Evolutionary conservation across 2,888 invertebrate species (phyloP), one percentile per base, ranked within the genome.

Genomic region (Poecilus cupreus): DNA sequence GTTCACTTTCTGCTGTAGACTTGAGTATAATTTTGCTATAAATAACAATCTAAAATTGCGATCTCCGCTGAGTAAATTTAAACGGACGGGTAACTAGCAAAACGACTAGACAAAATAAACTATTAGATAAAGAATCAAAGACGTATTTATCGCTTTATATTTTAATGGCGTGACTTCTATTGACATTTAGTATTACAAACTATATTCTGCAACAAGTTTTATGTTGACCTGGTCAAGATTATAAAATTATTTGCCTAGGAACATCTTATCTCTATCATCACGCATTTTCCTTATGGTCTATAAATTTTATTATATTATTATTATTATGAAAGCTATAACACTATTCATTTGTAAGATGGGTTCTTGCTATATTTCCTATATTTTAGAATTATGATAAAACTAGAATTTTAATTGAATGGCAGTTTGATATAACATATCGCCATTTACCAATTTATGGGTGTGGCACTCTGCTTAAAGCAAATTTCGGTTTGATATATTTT

Each of bases 11-110:
- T 18, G 8, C 51, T 5, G 51, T 13, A 18, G 18, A 16, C 51
- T 51, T 51, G 10, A 51, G 51, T 51, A 51, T 51, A 51, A 51
- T 51, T 51, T 51, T 1, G 51, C 51, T 51, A 51, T 51, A 51
- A 51, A 51, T 51, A 51, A 51, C 51, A 51, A 51, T 51, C 51
- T 51, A 51, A 51, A 51, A 51, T 51, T 51, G 51, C 51, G 18
- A 51, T 51, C 51, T 51, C 4, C 4, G 8, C 32, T 6, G 32
- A 3, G 10, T 18, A 51, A 13, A 32, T 32, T 32, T 51, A 51
- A 51, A 51, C 13, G 51, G 18, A 18, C 51, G 51, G 18, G 11
- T 43, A 18, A 51, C 51, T 18, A 51, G 51, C 51, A 51, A 51
- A 51, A 51, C 51, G 51, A 51, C 16, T 51, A 51, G 51, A 51